Conservation (phyloP, 2,888 invertebrate genomes). For the Lampropteryx suffumata region DNA sequence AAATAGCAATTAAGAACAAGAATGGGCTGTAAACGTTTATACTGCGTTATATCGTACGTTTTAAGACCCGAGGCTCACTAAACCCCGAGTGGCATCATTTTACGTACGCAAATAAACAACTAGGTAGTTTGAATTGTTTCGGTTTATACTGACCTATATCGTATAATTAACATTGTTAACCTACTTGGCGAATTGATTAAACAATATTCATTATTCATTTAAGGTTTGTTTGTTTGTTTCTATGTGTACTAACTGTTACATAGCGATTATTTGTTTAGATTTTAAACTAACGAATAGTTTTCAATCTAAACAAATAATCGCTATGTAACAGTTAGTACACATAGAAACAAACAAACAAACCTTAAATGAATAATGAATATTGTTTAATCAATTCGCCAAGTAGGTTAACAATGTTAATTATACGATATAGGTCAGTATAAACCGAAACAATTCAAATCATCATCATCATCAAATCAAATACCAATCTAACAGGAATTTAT, state of each 20-base stretch:
- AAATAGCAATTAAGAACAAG: slow-evolving; percentile 79
- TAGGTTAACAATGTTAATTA: slow-evolving; percentile 18
- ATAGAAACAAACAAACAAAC: no score
- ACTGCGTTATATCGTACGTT: slow-evolving; percentile 63
- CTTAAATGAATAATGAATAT: background rate
- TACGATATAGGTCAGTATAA: slow-evolving; percentile 27
- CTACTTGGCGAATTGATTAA: slow-evolving; percentile 11
- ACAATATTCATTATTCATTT: slow-evolving; percentile 1
- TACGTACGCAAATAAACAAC: slow-evolving; percentile 53
- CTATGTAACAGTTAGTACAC: no score
- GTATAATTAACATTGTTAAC: slow-evolving; percentile 19
- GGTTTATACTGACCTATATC: slow-evolving; percentile 26
- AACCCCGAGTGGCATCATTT: slow-evolving; percentile 60
- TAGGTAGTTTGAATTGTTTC: slow-evolving; percentile 33
- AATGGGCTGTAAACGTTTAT: slow-evolving; percentile 79
- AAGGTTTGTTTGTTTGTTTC: background rate
- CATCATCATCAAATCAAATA: no score
- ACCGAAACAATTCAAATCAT: slow-evolving; percentile 30
- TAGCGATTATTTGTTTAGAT: no score
- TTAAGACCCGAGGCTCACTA: slow-evolving; percentile 58
- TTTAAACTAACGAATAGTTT: no score
- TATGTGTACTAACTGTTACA: no score
- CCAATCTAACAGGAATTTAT: no score
- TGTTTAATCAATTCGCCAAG: slow-evolving; percentile 10
- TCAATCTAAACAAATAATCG: no score